A percentile compares a stretch with the other conserved stretches of the same genome.
Evolutionary conservation across 2,113 vertebrate genomes (phyloP).

Genomic region (Misgurnus anguillicaudatus): DNA sequence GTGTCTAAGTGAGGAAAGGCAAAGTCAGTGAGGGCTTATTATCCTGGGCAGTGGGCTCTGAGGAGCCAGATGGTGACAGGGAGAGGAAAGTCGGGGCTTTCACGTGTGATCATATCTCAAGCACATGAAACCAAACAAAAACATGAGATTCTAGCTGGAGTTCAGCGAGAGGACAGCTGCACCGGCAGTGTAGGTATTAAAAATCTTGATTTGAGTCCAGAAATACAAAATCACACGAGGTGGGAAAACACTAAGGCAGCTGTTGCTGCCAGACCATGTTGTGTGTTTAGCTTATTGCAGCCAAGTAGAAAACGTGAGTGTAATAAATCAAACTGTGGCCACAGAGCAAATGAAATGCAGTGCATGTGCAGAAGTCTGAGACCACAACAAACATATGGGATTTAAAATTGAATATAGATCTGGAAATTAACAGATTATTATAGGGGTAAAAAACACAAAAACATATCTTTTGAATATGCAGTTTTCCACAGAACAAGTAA

Average conservation of each 20-base stretch:
- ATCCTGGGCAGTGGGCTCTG: constrained; percentile 10
- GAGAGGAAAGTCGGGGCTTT: constrained; percentile 10
- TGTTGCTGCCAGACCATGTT: not conserved
- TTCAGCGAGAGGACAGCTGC: constrained; percentile 2
- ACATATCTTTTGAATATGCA: too few relatives aligned
- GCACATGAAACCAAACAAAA: constrained; percentile 28
- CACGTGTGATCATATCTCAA: constrained; percentile 20
- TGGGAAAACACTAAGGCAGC: not conserved
- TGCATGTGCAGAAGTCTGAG: too few relatives aligned
- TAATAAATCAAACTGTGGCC: too few relatives aligned
- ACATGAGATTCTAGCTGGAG: constrained; percentile 1
- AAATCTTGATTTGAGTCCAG: not conserved
- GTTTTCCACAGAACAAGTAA: too few relatives aligned
- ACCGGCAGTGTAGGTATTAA: not conserved
- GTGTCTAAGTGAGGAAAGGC: constrained; percentile 14
- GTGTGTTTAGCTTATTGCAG: not conserved
- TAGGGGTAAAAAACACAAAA: too few relatives aligned
- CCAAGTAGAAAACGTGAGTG: too few relatives aligned
- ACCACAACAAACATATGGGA: too few relatives aligned
- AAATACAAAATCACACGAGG: not conserved
- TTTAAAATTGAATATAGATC: too few relatives aligned
- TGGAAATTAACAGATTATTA: too few relatives aligned
- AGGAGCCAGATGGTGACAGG: constrained; percentile 18
- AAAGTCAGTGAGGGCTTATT: constrained; percentile 12
- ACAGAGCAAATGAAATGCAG: too few relatives aligned